A percentile compares a stretch with the other conserved stretches of the same genome.
Conservation (phyloP, 2,113 vertebrate species). For the Donacobius atricapilla region DNA sequence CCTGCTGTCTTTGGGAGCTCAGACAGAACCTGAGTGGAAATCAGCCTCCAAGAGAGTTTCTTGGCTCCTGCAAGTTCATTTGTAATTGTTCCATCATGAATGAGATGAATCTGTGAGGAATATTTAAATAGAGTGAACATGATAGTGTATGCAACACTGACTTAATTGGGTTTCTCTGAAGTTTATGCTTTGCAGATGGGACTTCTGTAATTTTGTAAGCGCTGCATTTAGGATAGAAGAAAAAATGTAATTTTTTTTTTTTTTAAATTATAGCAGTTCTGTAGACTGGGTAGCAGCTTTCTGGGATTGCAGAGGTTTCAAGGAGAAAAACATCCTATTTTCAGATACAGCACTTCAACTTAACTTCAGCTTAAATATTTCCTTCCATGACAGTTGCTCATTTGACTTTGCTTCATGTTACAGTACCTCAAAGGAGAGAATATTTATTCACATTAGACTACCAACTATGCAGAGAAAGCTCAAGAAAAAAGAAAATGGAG, state of each 20-base stretch:
- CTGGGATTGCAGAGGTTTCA: background rate
- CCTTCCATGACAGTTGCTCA: background rate
- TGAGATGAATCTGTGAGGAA: background rate
- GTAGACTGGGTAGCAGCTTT: background rate
- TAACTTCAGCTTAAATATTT: slow-evolving; percentile 1
- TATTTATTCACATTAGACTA: background rate
- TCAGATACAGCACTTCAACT: background rate
- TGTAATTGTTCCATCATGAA: background rate
- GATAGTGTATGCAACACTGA: background rate
- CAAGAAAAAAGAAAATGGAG: background rate
- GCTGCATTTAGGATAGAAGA: background rate
- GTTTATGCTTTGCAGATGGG: background rate
- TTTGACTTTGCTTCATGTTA: background rate
- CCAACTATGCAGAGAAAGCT: background rate
- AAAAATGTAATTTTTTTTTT: background rate
- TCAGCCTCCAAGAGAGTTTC: background rate
- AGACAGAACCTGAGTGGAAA: background rate
- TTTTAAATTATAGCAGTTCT: background rate
- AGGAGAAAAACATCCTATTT: background rate
- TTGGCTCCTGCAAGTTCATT: background rate
- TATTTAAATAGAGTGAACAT: background rate
- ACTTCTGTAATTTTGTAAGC: background rate
- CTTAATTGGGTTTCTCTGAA: background rate
- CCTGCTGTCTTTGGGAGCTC: background rate
- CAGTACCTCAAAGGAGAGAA: background rate